Conservation (phyloP, 2,888 invertebrate genomes). For the Spodoptera littoralis region DNA sequence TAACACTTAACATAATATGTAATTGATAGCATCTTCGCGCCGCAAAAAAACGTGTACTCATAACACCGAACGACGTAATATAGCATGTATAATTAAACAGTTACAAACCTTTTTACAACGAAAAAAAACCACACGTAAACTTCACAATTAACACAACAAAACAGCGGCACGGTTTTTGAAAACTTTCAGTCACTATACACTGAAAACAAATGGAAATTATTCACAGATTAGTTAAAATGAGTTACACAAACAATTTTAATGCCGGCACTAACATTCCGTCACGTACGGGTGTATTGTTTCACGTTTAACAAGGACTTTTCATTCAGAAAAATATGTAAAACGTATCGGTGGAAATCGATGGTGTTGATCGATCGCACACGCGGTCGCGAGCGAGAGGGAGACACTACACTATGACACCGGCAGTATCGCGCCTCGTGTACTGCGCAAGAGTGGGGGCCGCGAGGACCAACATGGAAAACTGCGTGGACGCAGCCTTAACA, state of each 20-base stretch:
- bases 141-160: constrained; percentile 51
- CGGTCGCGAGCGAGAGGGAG: constrained; percentile 75
- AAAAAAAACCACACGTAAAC: constrained; percentile 39
- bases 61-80: constrained; percentile 25
- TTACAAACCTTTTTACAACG: constrained; percentile 50
- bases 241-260: constrained; percentile 47
- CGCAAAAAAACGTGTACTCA: constrained; percentile 38
- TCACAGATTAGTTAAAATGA: constrained; percentile 43
- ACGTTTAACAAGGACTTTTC: constrained; percentile 78
- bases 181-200: constrained; percentile 58
- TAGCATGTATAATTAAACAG: constrained; percentile 44
- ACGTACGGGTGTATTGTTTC: constrained; percentile 42
- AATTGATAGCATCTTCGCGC: constrained; percentile 38
- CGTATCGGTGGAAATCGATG: constrained; percentile 72
- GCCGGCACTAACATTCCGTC: constrained; percentile 54
- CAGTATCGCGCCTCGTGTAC: constrained; percentile 60
- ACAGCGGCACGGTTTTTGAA: constrained; percentile 44
- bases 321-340: constrained; percentile 83
- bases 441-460: constrained; percentile 77
- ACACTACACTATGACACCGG: constrained; percentile 70
- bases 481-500: constrained; percentile 73
- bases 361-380: constrained; percentile 75
- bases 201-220: constrained; percentile 54
- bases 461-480: constrained; percentile 79
- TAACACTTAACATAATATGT: constrained; percentile 36